Base-by-base conservation (phyloP, 2,797 vertebrate genomes). In the Tragelaphus oryx region DNA sequence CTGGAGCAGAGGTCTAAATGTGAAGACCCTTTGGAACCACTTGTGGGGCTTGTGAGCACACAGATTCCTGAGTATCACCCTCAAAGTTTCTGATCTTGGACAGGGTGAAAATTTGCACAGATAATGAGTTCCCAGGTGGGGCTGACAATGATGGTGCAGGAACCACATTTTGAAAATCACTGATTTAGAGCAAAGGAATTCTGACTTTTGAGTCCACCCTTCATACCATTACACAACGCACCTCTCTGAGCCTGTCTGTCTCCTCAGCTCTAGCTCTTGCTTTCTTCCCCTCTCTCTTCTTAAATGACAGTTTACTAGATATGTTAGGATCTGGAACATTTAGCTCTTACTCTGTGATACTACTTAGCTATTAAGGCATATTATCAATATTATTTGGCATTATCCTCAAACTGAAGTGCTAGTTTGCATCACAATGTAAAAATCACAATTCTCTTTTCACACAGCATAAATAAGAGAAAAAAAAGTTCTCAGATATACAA, bases 331-430 rank as follows among this genome's bases (percentile, higher is more conserved):
- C 22, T 94, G 71, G 82, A 93, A 30, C 60, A 87, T 30, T 90
- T 78, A 93, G 11, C 59, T 86, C 54, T 93, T 92, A 91, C 9
- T 83, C 84, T 87, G 52, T 46, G 28, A 78, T 92, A 68, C 68
- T 92, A 30, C 44, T 90, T 90, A 74, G n/a, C 54, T 89, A 65
- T 93, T 97, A 96, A 97, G 96, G 92, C 96, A 92, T 95, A 46
- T 95, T 74, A 80, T 83, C 10, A 50, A 30, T 46, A 24, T 57
- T 82, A 90, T 93, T 81, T 90, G 33, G 86, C 46, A 22, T 80
- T 91, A 85, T 91, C 22, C 24, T 94, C 89, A 91, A 81, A 96
- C 50, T 68, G 89, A 97, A 96, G 54, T 93, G 83, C 71, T 92
- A 81, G 62, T 30, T 84, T 65, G 68, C 85, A 78, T 46, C 28